phyloP scores from a whole-genome alignment of 1,140 invertebrate genomes.

The Anoplolepis gracilipes region DNA sequence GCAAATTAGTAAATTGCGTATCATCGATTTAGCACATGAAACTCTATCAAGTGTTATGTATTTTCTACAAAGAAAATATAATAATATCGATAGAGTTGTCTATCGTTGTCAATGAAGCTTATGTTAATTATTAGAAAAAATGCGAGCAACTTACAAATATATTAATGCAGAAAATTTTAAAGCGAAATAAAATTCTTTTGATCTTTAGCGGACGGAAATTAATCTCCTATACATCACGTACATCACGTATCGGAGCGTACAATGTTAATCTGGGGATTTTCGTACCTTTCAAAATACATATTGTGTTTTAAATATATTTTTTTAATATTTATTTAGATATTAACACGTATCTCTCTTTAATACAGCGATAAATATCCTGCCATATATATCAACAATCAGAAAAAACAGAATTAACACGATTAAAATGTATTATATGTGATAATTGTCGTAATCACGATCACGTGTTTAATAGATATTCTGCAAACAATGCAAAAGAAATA shows the following conservation, averaged over 20 bases:
- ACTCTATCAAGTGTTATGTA: neutral
- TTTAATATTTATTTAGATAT: neutral
- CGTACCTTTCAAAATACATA: constrained; percentile 3
- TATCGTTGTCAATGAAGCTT: neutral
- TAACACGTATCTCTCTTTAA: neutral
- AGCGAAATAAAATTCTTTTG: neutral
- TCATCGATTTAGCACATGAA: neutral
- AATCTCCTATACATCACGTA: neutral
- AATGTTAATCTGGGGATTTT: constrained; percentile 25
- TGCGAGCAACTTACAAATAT: neutral
- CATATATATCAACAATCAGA: neutral
- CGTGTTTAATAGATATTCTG: neutral
- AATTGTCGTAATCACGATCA: neutral
- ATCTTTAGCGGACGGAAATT: constrained; percentile 9
- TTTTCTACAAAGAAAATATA: neutral
- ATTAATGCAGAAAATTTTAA: neutral
- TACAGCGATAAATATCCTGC: neutral
- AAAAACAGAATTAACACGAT: neutral
- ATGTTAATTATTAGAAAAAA: neutral
- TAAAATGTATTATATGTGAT: neutral
- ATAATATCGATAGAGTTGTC: neutral
- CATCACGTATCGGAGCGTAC: constrained; percentile 8
- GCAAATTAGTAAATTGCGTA: neutral
- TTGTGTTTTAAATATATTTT: neutral
- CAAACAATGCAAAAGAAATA: neutral